Conservation (phyloP, 2,797 vertebrate species). For the Sebastes elongatus region DNA sequence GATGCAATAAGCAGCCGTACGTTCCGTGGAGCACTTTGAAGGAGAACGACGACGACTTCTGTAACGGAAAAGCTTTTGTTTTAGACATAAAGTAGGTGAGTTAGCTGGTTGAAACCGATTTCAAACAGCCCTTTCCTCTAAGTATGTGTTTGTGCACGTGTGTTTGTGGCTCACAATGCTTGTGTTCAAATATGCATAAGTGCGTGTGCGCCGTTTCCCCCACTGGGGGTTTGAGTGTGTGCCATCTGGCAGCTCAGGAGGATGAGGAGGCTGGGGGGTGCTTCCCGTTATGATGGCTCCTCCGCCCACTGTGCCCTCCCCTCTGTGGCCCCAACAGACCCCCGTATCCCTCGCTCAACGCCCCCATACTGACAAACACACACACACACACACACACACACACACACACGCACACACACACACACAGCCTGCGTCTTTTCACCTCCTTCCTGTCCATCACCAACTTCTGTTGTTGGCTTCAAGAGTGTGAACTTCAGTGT, state of each 20-base stretch:
- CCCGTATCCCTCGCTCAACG: conserved; percentile 11
- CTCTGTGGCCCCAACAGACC: conserved; percentile 51
- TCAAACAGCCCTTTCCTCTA: neutral
- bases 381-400: neutral
- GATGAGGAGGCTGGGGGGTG: conserved; percentile 57
- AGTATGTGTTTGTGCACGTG: conserved; percentile 20
- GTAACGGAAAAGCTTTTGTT: conserved; percentile 5
- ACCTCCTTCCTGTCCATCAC: conserved; percentile 23
- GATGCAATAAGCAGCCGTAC: conserved; percentile 13
- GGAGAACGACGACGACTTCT: conserved; percentile 16
- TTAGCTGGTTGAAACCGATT: conserved; percentile 15
- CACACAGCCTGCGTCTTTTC: neutral
- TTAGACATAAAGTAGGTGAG: conserved; percentile 34
- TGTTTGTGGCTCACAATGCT: conserved; percentile 42
- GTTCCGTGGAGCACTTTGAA: conserved; percentile 4
- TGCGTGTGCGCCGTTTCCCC: conserved; percentile 60
- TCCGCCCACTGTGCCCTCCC: conserved; percentile 55
- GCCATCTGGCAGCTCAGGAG: conserved; percentile 80
- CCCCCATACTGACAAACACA: neutral
- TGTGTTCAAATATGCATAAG: conserved; percentile 36
- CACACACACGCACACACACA: neutral
- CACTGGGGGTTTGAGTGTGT: conserved; percentile 74
- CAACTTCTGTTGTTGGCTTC: neutral
- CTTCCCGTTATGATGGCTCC: conserved; percentile 72
- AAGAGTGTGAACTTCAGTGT: neutral